phyloP scores from a whole-genome alignment of 1,140 invertebrate genomes.

The Camponotus floridanus region DNA sequence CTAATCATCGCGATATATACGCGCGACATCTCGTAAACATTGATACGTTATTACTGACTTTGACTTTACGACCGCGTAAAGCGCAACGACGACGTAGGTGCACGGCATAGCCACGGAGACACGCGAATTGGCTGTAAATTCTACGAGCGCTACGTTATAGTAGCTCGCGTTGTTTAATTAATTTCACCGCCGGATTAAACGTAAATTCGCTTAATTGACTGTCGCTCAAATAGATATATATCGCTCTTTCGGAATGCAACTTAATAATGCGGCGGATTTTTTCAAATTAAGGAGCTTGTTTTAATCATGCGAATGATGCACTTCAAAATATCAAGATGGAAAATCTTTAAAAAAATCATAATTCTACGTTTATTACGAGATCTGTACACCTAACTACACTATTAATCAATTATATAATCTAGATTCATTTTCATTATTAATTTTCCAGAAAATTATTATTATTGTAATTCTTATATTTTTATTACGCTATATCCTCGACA shows the following conservation, averaged over 20 bases:
- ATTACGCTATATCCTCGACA: background rate
- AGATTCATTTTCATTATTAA: conserved; percentile 1
- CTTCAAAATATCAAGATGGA: background rate
- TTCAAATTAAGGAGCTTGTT: conserved; percentile 8
- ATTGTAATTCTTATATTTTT: background rate
- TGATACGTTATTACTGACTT: conserved; percentile 48
- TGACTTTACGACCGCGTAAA: conserved; percentile 55
- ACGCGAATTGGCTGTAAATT: conserved; percentile 53
- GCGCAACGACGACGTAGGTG: conserved; percentile 20
- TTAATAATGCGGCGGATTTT: conserved; percentile 23
- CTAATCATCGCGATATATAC: conserved; percentile 48
- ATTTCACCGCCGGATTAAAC: conserved; percentile 32
- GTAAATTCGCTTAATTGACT: conserved; percentile 16
- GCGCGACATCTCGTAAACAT: conserved; percentile 54
- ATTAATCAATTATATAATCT: conserved; percentile 16
- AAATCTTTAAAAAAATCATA: background rate
- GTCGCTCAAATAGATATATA: background rate
- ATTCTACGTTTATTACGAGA: no score
- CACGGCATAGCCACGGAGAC: conserved; percentile 34
- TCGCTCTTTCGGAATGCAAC: background rate
- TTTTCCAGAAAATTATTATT: background rate
- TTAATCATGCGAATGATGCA: conserved; percentile 2
- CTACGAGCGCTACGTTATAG: conserved; percentile 15
- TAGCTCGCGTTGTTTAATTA: conserved; percentile 51
- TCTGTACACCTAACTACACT: no score